Evolutionary conservation across 2,797 vertebrate species (phyloP).

Genomic region (Lemur catta): DNA sequence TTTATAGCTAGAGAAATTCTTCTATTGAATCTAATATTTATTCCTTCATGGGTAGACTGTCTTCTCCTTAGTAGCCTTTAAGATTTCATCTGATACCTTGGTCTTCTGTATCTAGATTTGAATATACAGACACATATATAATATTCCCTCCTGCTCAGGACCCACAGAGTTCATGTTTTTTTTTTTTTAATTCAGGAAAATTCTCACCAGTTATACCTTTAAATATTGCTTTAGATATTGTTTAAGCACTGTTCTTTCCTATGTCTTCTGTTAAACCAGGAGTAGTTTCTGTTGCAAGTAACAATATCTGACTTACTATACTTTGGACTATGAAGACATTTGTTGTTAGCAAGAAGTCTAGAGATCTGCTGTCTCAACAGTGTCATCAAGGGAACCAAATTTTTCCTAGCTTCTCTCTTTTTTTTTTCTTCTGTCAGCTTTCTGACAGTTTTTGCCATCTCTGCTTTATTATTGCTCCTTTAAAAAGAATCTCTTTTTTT

Average conservation of each 20-base stretch:
- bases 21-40: background rate
- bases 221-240: background rate
- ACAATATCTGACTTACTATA: background rate
- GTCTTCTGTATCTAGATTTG: background rate
- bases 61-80: background rate
- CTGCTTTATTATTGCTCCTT: background rate
- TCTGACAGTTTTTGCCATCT: slow-evolving; percentile 16
- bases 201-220: background rate
- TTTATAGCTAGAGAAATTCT: slow-evolving; percentile 21
- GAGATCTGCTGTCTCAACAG: slow-evolving; percentile 11
- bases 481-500: background rate
- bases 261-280: background rate
- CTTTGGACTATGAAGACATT: background rate
- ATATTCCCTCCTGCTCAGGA: background rate
- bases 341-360: background rate
- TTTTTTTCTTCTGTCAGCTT: background rate
- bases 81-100: background rate
- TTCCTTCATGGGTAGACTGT: background rate
- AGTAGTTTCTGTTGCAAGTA: background rate
- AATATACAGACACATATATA: background rate
- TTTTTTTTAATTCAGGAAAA: background rate
- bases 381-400: background rate
- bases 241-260: background rate
- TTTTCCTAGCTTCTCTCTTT: background rate
- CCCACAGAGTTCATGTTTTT: background rate